Evolutionary conservation across 2,797 vertebrate species (phyloP).

Genomic region (Acropternis orthonyx): DNA sequence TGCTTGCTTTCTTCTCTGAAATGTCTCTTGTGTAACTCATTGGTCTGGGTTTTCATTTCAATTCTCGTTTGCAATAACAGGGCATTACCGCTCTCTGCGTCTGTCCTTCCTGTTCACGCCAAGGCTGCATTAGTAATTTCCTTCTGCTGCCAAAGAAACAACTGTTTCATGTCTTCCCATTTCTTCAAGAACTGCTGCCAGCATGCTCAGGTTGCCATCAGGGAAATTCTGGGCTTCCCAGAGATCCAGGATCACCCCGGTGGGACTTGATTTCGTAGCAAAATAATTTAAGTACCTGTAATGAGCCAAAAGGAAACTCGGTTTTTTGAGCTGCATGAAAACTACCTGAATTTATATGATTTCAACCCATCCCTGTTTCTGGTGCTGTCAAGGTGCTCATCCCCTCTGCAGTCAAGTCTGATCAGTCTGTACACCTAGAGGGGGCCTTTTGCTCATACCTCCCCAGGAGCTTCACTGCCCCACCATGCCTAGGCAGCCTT

Average conservation of each 20-base stretch:
- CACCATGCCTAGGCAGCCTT: rapidly evolving
- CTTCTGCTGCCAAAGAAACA: conserved; percentile 83
- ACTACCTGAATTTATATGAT: neutral
- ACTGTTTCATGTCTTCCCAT: conserved; percentile 96
- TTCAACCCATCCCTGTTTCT: neutral
- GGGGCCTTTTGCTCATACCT: neutral
- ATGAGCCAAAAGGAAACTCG: neutral
- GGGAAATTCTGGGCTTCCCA: conserved; percentile 99
- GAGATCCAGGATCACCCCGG: conserved; percentile 95
- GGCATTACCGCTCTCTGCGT: neutral
- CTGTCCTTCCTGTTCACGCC: conserved; percentile 51
- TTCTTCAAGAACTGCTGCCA: conserved; percentile 96
- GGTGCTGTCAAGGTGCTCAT: neutral
- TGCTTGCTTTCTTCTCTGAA: conserved; percentile 56
- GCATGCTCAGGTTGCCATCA: conserved; percentile 91
- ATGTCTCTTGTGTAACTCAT: conserved; percentile 59
- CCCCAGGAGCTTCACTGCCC: rapidly evolving
- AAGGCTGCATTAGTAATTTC: conserved; percentile 82
- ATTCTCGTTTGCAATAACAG: conserved; percentile 34
- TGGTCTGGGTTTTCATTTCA: conserved; percentile 57
- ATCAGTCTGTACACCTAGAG: neutral
- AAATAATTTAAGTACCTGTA: conserved; percentile 98
- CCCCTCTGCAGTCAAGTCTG: neutral
- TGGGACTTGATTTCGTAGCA: conserved; percentile 96
- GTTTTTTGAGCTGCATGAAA: neutral